Base-by-base conservation (phyloP, 2,888 invertebrate species). In the Eurytoma adleriae region DNA sequence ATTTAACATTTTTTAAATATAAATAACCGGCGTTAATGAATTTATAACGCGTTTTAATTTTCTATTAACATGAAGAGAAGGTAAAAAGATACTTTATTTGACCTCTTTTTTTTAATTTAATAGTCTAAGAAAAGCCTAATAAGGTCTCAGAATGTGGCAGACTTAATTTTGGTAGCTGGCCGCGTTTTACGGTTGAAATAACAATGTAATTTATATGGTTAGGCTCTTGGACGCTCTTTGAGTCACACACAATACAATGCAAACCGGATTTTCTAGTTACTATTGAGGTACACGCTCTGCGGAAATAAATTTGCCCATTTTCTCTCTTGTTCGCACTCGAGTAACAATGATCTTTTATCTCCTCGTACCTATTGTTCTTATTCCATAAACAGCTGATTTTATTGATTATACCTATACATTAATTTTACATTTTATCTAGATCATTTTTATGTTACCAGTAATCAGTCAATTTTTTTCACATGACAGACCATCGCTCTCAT, bases 181-280 rank as follows among this genome's bases (percentile, higher is more conserved):
- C 56, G 57, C 12, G 48, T 78, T 73, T 78, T 68, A 73, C 72
- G 68, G n/a, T 48, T 57, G 24, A 52, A 72, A 59, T 54, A 68
- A 52, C 73, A 56, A 69, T 74, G 57, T 80, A 61, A 76, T 80
- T 76, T 61, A 72, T 67, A 80, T 59, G 67, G 52, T 61, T 72
- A 61, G 40, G 30, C 69, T 75, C 57, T 52, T 20, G 50, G 52
- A 0, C 18, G 50, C 70, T 24, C 54, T 59, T 71, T 80, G 52
- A 61, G 54, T 54, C 66, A 18, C 71, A 27, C 30, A 30, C 56
- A 74, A 71, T 59, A 69, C 67, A 76, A 80, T 76, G 62, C 69
- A 50, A 73, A 80, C 72, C 73, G 77, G 73, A 80, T 80, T 80
- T 68, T 80, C 77, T 59, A 69, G 77, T 73, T 66, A 61, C 48